These are phyloP conservation scores for Teleopsis dalmanni DNA, from an alignment of 1,140 invertebrate genomes.

Conservation along the genomic window DNA sequence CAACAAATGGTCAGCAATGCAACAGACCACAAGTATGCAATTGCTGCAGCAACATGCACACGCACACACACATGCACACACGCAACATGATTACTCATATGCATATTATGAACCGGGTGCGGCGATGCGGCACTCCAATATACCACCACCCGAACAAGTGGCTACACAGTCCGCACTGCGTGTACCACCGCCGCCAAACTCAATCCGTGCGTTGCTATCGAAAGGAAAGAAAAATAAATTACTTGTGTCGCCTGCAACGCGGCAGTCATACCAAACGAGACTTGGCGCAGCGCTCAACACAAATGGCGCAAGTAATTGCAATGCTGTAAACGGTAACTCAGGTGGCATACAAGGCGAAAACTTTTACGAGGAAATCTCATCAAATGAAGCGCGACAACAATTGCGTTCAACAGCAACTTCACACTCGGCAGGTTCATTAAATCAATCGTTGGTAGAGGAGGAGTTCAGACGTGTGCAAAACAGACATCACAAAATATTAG, in stretches of 20 bases:
- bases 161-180: slow-evolving; percentile 41
- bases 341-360: slow-evolving; percentile 68
- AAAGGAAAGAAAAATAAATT: slow-evolving; percentile 39
- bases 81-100: slow-evolving; percentile 57
- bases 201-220: slow-evolving; percentile 39
- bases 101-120: slow-evolving; percentile 66
- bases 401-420: slow-evolving; percentile 24
- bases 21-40: slow-evolving; percentile 16
- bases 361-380: slow-evolving; percentile 77
- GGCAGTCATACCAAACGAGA: slow-evolving; percentile 46
- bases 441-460: slow-evolving; percentile 64
- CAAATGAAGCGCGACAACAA: slow-evolving; percentile 34
- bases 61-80: slow-evolving; percentile 12
- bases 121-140: slow-evolving; percentile 50
- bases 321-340: neutral
- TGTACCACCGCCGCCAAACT: slow-evolving; percentile 42
- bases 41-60: slow-evolving; percentile 5
- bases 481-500: slow-evolving; percentile 69
- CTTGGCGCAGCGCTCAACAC: neutral
- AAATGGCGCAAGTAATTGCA: neutral
- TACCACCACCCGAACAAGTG: slow-evolving; percentile 51
- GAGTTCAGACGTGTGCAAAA: slow-evolving; percentile 71
- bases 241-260: slow-evolving; percentile 25
- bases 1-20: slow-evolving; percentile 16
- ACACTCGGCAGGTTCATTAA: slow-evolving; percentile 46